Evolutionary conservation across 1,140 invertebrate genomes (phyloP).

Genomic region (Yoshiicerus persimilis): DNA sequence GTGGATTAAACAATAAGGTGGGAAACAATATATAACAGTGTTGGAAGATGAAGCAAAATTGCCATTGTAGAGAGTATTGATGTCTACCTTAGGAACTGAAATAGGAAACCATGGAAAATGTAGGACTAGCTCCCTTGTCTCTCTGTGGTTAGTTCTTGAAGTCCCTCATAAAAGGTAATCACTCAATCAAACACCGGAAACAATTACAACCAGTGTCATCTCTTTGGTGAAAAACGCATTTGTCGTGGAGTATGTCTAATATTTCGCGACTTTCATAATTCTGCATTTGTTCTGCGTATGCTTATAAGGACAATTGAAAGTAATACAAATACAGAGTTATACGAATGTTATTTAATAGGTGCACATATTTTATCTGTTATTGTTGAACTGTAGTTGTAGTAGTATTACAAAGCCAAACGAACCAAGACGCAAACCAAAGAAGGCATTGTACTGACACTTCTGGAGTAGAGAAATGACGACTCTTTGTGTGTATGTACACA

Average conservation of each 20-base stretch:
- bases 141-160: neutral
- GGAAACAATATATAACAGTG: too few relatives aligned
- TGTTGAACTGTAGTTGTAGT: too few relatives aligned
- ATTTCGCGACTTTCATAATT: neutral
- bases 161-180: slow-evolving; percentile 12
- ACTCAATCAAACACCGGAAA: slow-evolving; percentile 15
- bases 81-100: too few relatives aligned
- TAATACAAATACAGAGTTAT: too few relatives aligned
- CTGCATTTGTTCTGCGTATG: neutral
- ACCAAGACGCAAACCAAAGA: neutral
- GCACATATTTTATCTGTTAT: neutral
- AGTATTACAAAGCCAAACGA: neutral
- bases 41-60: too few relatives aligned
- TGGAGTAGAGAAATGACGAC: neutral
- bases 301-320: neutral
- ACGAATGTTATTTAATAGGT: neutral
- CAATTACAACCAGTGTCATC: neutral
- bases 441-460: neutral
- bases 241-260: neutral
- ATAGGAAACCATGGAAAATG: neutral
- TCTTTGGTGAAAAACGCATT: neutral
- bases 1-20: too few relatives aligned
- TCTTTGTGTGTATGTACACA: neutral
- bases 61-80: too few relatives aligned
- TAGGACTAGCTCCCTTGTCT: neutral